Base-by-base conservation (phyloP, 2,888 invertebrate genomes). In the Chorisops tibialis region DNA sequence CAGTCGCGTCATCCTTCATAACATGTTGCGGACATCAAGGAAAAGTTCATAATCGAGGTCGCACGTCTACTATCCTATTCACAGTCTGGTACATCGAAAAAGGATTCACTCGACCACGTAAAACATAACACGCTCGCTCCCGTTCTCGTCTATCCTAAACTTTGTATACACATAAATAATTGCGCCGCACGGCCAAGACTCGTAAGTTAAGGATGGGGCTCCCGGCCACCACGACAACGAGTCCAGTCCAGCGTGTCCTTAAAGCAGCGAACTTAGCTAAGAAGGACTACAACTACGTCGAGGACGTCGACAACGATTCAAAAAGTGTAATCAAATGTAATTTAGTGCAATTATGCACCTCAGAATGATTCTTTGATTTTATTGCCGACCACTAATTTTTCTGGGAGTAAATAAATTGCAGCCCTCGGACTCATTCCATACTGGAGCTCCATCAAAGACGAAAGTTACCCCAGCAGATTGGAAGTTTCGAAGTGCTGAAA, bases 11-110 rank as follows among this genome's bases (percentile, higher is more conserved):
- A 48, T 59, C 59, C 7, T 30, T 30, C 2, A 30, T 30, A 30
- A 30, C 3, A 30, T 30, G 30, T 30, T 30, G 30, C 30, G 30
- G 9, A 30, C 30, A 30, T 30, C 30, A 30, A 30, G 30, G 30
- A 30, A 30, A 22, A 48, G 18, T 30, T 30, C 49, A 43, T 21
- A 45, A 30, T 56, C 45, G 56, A 35, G 24, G 56, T 45, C 39
- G 24, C 41, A 50, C 54, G 61, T 54, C 37, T 62, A 48, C 38
- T 63, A 65, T 65, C 65, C 67, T 52, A 52, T 64, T 67, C 59
- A 67, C 67, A 64, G 64, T 67, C 65, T 67, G 56, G 67, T 65
- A 64, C 65, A 48, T 64, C 63, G 64, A 50, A 35, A 65, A 64
- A 62, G 58, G 59, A 56, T 45, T 45, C 56, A 45, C 30, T 56